A percentile compares a stretch with the other conserved stretches of the same genome.
phyloP scores from a whole-genome alignment of 2,888 invertebrate species.

The Trissolcus japonicus region DNA sequence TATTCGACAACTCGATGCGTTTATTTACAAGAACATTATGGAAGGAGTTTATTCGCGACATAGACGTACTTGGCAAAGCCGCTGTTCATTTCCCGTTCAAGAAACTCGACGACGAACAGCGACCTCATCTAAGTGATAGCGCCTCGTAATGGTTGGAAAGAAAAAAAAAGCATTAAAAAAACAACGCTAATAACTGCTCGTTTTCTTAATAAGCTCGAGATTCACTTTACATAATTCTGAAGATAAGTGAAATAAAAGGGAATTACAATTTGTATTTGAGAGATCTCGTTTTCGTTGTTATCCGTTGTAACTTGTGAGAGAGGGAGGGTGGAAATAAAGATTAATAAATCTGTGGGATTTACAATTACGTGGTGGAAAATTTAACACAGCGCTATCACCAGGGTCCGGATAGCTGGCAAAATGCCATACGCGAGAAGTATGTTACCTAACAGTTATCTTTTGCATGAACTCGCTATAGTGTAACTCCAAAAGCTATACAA shows the following conservation, averaged over 20 bases:
- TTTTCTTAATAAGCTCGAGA: no score
- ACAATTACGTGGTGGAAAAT: constrained; percentile 29
- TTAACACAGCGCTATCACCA: constrained; percentile 34
- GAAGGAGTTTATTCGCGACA: constrained; percentile 46
- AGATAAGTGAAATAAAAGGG: no score
- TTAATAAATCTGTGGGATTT: constrained; percentile 8
- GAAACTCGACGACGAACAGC: constrained; percentile 11
- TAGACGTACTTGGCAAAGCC: constrained; percentile 8
- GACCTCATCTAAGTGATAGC: constrained; percentile 22
- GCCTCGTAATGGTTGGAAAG: constrained; percentile 14
- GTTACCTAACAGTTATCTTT: constrained; percentile 37
- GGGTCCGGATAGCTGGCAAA: constrained; percentile 39
- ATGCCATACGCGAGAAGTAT: constrained; percentile 39
- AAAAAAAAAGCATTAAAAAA: background rate
- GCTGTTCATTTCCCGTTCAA: constrained; percentile 19
- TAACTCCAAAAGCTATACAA: constrained; percentile 21
- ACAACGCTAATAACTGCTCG: no score
- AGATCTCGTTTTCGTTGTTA: background rate
- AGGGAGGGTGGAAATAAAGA: no score
- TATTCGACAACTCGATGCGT: constrained; percentile 41
- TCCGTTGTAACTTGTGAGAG: no score
- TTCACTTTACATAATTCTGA: no score
- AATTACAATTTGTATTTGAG: no score
- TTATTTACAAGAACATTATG: constrained; percentile 49
- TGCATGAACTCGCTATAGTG: constrained; percentile 34